Conservation (phyloP, 2,888 invertebrate species). For the Beris morrisii region DNA sequence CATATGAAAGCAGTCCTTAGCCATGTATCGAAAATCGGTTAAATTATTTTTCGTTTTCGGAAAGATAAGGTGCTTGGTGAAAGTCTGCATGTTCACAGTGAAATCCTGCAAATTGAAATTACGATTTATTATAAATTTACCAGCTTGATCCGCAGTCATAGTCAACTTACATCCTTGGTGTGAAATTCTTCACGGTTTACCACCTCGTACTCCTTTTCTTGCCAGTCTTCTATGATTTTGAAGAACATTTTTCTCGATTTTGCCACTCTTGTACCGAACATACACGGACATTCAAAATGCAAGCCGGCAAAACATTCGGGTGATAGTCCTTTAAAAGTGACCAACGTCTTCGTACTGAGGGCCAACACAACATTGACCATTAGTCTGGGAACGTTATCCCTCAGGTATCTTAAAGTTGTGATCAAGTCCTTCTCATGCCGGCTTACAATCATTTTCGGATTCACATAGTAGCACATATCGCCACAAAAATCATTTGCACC, state of each 20-base stretch:
- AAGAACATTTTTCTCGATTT: slow-evolving; percentile 50
- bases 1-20: slow-evolving; percentile 66
- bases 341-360: slow-evolving; percentile 58
- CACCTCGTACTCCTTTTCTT: slow-evolving; percentile 59
- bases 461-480: slow-evolving; percentile 59
- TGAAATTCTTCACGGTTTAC: slow-evolving; percentile 54
- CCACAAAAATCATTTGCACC: slow-evolving; percentile 66
- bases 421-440: slow-evolving; percentile 59
- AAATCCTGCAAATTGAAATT: slow-evolving; percentile 57
- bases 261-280: slow-evolving; percentile 55
- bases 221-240: slow-evolving; percentile 60
- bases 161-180: slow-evolving; percentile 43
- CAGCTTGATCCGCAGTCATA: background rate
- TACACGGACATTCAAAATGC: slow-evolving; percentile 62
- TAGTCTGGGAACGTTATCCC: slow-evolving; percentile 63
- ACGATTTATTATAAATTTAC: background rate
- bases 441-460: slow-evolving; percentile 54
- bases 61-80: slow-evolving; percentile 54
- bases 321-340: slow-evolving; percentile 53
- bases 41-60: slow-evolving; percentile 54
- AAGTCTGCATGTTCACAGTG: slow-evolving; percentile 61
- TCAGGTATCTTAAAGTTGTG: slow-evolving; percentile 52
- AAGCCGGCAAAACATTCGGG: slow-evolving; percentile 55
- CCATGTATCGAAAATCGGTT: slow-evolving; percentile 59
- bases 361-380: slow-evolving; percentile 61